These are phyloP conservation scores for Rhinoderma darwinii DNA, from an alignment of 2,113 vertebrate species.

Conservation along the genomic window DNA sequence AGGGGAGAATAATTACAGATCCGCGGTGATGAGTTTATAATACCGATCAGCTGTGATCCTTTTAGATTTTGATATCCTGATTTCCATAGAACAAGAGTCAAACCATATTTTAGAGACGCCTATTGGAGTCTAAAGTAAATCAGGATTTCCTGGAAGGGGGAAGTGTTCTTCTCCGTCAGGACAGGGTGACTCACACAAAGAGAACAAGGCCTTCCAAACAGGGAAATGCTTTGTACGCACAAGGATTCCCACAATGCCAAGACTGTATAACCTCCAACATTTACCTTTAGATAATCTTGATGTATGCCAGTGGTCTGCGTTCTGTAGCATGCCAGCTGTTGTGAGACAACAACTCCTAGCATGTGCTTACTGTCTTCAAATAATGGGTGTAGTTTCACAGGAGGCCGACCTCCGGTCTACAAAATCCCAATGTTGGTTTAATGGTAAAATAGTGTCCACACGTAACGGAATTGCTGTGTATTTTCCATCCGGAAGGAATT, in stretches of 20 bases:
- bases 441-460: background rate
- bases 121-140: background rate
- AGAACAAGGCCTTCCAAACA: constrained; percentile 12
- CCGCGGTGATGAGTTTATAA: too few relatives aligned
- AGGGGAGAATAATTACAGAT: too few relatives aligned
- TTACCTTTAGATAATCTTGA: too few relatives aligned
- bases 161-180: background rate
- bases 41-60: background rate
- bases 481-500: too few relatives aligned
- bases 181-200: constrained; percentile 1
- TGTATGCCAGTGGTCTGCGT: background rate
- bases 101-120: background rate
- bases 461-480: too few relatives aligned
- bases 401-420: background rate
- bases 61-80: background rate
- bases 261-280: background rate
- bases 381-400: background rate
- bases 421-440: background rate
- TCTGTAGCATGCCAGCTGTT: background rate
- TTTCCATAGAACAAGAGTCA: background rate
- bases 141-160: constrained; percentile 5
- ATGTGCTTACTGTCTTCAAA: background rate
- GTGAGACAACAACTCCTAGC: background rate
- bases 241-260: background rate
- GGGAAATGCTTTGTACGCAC: background rate